A percentile compares a stretch with the other conserved stretches of the same genome.
Conservation (phyloP, 2,888 invertebrate species). For the Monoplex corrugatus region DNA sequence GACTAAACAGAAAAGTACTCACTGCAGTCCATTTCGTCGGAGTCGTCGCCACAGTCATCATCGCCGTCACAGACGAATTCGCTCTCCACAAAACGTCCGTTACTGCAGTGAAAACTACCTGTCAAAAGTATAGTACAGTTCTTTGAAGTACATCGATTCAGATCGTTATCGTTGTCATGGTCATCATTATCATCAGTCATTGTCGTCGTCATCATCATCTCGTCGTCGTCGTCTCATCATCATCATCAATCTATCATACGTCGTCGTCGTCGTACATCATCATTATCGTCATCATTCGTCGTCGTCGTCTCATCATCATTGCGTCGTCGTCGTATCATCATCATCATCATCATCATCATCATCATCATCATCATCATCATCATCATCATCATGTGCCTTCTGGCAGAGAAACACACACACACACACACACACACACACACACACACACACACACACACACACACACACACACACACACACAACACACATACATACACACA, state of each 20-base stretch:
- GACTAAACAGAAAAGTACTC: no score
- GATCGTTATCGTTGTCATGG: not conserved
- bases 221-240: not conserved
- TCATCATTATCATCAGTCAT: not conserved
- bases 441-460: slow-evolving; percentile 16
- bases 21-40: slow-evolving; percentile 42
- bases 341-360: not conserved
- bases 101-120: slow-evolving; percentile 43
- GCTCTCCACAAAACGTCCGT: not conserved
- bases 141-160: not conserved
- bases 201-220: not conserved
- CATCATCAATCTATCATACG: not conserved
- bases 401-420: not conserved
- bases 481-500: not conserved
- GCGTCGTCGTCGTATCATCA: no score
- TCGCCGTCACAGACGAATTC: slow-evolving; percentile 37
- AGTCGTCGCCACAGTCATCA: slow-evolving; percentile 45
- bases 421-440: not conserved
- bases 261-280: no score
- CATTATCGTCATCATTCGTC: not conserved
- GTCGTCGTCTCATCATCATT: no score
- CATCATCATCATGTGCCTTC: not conserved
- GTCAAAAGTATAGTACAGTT: not conserved
- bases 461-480: not conserved
- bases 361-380: not conserved